phyloP scores from a whole-genome alignment of 2,113 vertebrate genomes.

The Nanorana parkeri region DNA sequence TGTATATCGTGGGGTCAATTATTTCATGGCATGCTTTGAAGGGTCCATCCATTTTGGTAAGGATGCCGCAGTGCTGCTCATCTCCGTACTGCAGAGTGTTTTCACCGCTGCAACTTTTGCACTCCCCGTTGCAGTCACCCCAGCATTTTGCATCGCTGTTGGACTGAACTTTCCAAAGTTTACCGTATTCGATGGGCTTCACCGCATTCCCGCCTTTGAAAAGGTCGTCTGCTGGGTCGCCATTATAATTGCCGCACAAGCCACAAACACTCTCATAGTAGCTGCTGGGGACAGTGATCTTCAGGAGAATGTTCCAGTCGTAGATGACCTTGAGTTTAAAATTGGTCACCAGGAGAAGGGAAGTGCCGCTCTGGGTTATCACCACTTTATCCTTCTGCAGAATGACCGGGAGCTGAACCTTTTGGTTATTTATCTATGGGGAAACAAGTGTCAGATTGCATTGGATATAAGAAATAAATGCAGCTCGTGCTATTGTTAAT shows the following conservation, averaged over 20 bases:
- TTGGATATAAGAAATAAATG: no score
- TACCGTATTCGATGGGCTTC: conserved; percentile 52
- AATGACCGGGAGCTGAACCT: conserved; percentile 62
- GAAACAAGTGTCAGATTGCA: neutral
- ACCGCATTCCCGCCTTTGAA: rapidly evolving
- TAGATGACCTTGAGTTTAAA: conserved; percentile 69
- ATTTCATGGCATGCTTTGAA: conserved; percentile 61
- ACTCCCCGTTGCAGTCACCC: conserved; percentile 61
- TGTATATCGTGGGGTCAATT: conserved; percentile 52
- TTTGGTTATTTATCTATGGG: conserved; percentile 69
- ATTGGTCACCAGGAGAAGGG: conserved; percentile 59
- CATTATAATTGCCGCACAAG: conserved; percentile 76
- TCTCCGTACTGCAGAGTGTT: conserved; percentile 53
- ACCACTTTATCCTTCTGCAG: conserved; percentile 55
- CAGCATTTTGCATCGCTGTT: conserved; percentile 61
- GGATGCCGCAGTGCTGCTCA: conserved; percentile 57
- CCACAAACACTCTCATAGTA: conserved; percentile 67
- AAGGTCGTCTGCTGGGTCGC: conserved; percentile 63
- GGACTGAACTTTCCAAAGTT: conserved; percentile 63
- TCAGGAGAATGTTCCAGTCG: conserved; percentile 65
- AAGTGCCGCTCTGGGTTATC: conserved; percentile 64
- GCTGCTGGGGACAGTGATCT: conserved; percentile 60
- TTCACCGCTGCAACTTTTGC: conserved; percentile 56
- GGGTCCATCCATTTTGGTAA: conserved; percentile 49
- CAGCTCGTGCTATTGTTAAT: no score